Evolutionary conservation across 2,888 invertebrate species (phyloP).

Genomic region (Alitta virens): DNA sequence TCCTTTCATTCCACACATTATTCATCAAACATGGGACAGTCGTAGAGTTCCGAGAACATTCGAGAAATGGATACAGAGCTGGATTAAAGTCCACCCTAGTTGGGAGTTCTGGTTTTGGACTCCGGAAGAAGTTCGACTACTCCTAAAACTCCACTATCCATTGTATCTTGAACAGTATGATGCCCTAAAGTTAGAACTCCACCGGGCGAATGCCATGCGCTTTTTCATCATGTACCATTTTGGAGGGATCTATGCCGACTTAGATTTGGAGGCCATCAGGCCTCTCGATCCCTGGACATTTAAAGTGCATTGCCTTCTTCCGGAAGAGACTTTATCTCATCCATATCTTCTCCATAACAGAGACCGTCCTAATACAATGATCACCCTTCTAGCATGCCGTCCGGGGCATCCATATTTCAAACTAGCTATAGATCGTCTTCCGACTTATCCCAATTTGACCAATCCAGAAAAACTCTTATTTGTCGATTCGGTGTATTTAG

Average conservation of each 20-base stretch:
- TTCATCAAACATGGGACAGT: constrained; percentile 32
- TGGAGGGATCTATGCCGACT: constrained; percentile 32
- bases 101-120: constrained; percentile 56
- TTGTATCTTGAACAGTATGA: constrained; percentile 20
- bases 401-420: constrained; percentile 26
- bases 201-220: constrained; percentile 29
- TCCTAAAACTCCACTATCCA: constrained; percentile 41
- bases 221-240: constrained; percentile 29
- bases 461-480: not conserved
- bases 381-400: constrained; percentile 27
- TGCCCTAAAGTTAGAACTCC: constrained; percentile 18
- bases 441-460: not conserved
- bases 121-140: constrained; percentile 41
- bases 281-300: constrained; percentile 25
- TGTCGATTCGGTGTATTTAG: constrained; percentile 5
- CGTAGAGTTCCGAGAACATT: constrained; percentile 21
- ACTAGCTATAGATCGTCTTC: constrained; percentile 21
- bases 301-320: constrained; percentile 24
- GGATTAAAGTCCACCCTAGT: constrained; percentile 44
- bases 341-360: constrained; percentile 22
- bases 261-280: constrained; percentile 26
- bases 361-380: constrained; percentile 19
- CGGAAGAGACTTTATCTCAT: constrained; percentile 29
- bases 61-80: constrained; percentile 34
- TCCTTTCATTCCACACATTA: constrained; percentile 25